Percentiles rank a stretch among this genome's conserved stretches.
These are phyloP conservation scores for Xiphorhynchus elegans DNA, from an alignment of 2,113 vertebrate genomes.

Conservation along the genomic window DNA sequence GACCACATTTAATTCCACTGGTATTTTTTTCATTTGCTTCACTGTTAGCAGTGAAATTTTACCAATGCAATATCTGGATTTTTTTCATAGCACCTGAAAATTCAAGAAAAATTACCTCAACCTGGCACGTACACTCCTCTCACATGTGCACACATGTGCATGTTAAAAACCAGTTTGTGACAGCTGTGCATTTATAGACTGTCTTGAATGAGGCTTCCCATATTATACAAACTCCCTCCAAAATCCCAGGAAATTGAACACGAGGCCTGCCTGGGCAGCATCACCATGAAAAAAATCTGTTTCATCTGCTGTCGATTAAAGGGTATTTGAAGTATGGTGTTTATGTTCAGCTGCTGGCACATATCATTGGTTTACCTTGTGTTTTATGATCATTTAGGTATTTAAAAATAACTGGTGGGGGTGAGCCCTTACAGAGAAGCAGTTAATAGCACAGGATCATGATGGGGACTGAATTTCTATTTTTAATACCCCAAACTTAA, in stretches of 20 bases:
- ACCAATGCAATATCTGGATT: neutral
- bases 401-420: neutral
- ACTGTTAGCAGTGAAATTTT: neutral
- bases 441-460: neutral
- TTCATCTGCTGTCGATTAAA: neutral
- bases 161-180: neutral
- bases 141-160: fast-evolving
- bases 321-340: neutral
- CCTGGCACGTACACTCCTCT: neutral
- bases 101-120: neutral
- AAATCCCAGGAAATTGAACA: neutral
- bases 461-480: neutral
- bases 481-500: neutral
- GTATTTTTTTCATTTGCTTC: neutral
- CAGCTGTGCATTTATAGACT: neutral
- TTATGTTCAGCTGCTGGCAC: neutral
- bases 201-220: fast-evolving
- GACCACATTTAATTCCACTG: neutral
- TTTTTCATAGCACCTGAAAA: neutral
- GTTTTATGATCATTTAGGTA: neutral
- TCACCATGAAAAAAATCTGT: neutral
- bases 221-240: neutral
- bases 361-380: neutral
- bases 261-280: neutral
- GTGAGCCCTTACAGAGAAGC: neutral